Evolutionary conservation across 2,113 vertebrate species (phyloP).

Genomic region (Lathamus discolor): DNA sequence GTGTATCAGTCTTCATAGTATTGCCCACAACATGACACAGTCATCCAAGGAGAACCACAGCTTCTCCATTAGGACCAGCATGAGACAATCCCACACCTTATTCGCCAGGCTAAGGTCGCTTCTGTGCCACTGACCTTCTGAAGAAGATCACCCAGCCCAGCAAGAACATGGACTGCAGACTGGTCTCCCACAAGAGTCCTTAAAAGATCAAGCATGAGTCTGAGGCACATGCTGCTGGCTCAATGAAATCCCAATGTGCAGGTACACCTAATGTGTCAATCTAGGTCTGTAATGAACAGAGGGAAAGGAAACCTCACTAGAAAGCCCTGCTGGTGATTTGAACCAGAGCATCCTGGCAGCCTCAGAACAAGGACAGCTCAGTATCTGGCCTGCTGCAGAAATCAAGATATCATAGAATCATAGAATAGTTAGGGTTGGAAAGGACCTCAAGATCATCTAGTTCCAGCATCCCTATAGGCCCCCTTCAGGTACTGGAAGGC

Average conservation of each 20-base stretch:
- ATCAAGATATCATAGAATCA: accelerated
- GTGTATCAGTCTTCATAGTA: accelerated
- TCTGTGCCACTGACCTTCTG: background rate
- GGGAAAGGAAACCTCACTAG: background rate
- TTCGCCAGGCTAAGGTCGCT: background rate
- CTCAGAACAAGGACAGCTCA: background rate
- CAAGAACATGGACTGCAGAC: background rate
- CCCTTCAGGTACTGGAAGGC: too few relatives aligned
- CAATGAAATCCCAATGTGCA: accelerated
- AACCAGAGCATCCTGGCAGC: background rate
- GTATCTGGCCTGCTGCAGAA: background rate
- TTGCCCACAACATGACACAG: accelerated
- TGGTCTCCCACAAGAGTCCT: background rate
- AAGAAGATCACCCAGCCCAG: background rate
- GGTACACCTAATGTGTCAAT: background rate
- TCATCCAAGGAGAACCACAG: background rate
- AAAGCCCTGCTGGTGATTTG: background rate
- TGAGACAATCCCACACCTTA: background rate
- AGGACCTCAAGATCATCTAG: too few relatives aligned
- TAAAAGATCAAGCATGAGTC: background rate
- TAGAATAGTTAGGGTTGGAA: too few relatives aligned
- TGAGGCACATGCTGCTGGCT: background rate
- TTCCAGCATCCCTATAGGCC: too few relatives aligned
- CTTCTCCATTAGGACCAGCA: background rate
- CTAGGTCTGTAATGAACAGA: background rate